Conservation (phyloP, 1,140 invertebrate species). For the Catajapyx aquilonaris region DNA sequence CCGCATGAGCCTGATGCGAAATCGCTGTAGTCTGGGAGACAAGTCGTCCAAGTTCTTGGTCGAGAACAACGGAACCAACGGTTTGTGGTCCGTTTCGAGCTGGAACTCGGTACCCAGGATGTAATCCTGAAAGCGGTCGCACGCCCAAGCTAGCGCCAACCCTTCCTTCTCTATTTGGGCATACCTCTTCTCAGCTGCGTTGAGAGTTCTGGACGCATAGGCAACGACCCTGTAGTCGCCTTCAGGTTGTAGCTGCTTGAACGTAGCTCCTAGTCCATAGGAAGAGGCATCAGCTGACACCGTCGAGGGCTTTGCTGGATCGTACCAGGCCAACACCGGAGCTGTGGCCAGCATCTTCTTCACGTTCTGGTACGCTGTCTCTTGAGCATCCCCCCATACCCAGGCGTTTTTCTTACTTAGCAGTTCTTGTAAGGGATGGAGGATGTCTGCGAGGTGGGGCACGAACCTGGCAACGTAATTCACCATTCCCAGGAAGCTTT, state of each 20-base stretch:
- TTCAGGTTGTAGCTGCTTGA: slow-evolving; percentile 22
- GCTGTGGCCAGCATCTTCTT: slow-evolving; percentile 9
- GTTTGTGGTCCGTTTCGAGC: slow-evolving; percentile 18
- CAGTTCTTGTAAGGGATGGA: slow-evolving; percentile 11
- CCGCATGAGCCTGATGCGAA: slow-evolving; percentile 19
- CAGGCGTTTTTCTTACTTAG: slow-evolving; percentile 8
- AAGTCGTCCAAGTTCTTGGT: slow-evolving; percentile 19
- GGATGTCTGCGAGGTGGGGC: slow-evolving; percentile 10
- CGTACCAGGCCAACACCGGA: slow-evolving; percentile 14
- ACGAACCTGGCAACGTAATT: slow-evolving; percentile 19
- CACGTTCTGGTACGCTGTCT: slow-evolving; percentile 9
- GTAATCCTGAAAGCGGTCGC: slow-evolving; percentile 20
- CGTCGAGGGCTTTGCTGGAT: slow-evolving; percentile 11
- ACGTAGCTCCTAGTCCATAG: slow-evolving; percentile 18
- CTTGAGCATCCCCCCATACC: slow-evolving; percentile 9
- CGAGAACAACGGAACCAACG: slow-evolving; percentile 18
- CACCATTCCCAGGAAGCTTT: slow-evolving; percentile 17
- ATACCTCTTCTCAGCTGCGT: slow-evolving; percentile 17
- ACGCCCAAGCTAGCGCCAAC: slow-evolving; percentile 17
- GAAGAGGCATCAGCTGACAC: slow-evolving; percentile 18
- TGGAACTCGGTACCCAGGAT: slow-evolving; percentile 16
- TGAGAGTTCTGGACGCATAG: slow-evolving; percentile 19
- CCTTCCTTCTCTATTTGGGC: slow-evolving; percentile 23
- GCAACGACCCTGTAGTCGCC: slow-evolving; percentile 17
- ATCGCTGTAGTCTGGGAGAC: slow-evolving; percentile 21